A percentile compares a stretch with the other conserved stretches of the same genome.
Conservation (phyloP, 2,113 vertebrate species). For the Spheniscus mendiculus region DNA sequence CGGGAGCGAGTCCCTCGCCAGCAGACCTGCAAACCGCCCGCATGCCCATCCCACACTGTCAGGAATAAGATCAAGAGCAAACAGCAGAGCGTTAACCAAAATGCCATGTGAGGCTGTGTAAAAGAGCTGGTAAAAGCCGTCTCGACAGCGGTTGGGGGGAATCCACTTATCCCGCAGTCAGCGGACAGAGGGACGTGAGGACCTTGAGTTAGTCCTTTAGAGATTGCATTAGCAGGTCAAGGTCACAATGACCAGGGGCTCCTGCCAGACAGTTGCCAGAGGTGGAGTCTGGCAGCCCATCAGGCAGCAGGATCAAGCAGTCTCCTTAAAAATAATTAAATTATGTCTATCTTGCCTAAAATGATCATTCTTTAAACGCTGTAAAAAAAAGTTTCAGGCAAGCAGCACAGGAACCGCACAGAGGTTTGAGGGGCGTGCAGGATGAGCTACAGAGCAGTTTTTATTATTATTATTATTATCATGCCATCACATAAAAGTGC, state of each 20-base stretch:
- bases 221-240: constrained; percentile 15
- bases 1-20: background rate
- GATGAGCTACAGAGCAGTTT: background rate
- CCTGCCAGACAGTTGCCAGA: background rate
- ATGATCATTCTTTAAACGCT: background rate
- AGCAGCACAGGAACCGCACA: background rate
- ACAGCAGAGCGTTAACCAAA: background rate
- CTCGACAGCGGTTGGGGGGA: background rate
- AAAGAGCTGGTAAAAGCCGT: constrained; percentile 6
- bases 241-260: background rate
- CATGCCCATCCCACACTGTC: accelerated
- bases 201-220: background rate
- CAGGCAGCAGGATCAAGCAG: background rate
- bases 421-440: background rate
- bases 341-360: background rate
- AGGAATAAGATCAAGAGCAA: background rate
- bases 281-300: background rate
- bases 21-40: background rate
- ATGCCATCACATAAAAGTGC: background rate
- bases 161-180: background rate
- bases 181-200: background rate
- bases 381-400: background rate
- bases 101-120: background rate
- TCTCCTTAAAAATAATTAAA: background rate
- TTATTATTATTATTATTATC: background rate